Evolutionary conservation across 2,113 vertebrate genomes (phyloP), one percentile per base, ranked within the genome.

Genomic region (Chaetura pelagica): DNA sequence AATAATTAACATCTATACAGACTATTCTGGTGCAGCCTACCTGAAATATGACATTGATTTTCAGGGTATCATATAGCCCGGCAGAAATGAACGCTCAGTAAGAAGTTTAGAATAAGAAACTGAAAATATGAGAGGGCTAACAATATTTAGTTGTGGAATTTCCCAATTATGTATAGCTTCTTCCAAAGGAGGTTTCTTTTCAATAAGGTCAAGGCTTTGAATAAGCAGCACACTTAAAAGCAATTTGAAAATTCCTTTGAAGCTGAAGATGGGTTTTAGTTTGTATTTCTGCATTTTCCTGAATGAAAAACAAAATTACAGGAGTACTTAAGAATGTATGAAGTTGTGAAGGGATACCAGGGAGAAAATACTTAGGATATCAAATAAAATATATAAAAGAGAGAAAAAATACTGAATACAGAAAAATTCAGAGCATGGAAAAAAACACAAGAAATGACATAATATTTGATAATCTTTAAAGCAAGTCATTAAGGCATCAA

Each of bases 1-100:
- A 90, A 35, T 73, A 92, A 94, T 96, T 90, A 94, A 77, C 66
- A 72, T 77, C 73, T 79, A 62, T 44, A 21, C 21, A 84, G 81
- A 72, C 80, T 83, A 77, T 52, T 72, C 23, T 35, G 15, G 32
- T 76, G 83, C 21, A 61, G 6, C 5, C 44, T 89, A 71, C 30
- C 34, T 68, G 30, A 68, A 87, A 76, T 67, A 69, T 44, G 79
- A n/a, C 69, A 74, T n/a, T 77, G 88, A 83, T 91, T 95, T 95
- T 15, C 34, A 92, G 29, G 44, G 9, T 67, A 51, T 74, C 52
- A 63, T 12, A 44, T 42, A 63, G 46, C 6, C 46, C 67, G 51
- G 38, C 21, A 84, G 15, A 85, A 77, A 62, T 69, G 83, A 76
- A 35, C 74, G 7, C 7, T 84, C 26, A 44, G 22, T 51, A 72